Conservation (phyloP, 1,140 invertebrate species). For the Temnothorax longispinosus region DNA sequence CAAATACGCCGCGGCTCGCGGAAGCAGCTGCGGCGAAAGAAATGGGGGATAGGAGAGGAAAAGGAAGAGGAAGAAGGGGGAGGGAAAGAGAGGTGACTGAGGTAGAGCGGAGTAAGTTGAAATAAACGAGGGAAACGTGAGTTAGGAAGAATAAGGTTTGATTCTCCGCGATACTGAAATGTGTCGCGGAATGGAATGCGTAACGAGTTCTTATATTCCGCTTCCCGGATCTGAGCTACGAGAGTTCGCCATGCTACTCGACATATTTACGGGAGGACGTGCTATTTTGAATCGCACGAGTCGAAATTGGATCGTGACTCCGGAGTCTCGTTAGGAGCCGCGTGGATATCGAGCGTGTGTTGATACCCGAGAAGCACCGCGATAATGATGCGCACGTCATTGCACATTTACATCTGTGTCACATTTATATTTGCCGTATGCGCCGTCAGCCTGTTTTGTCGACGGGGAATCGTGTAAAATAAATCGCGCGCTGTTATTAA, state of each 20-base stretch:
- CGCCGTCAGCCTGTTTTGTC: not conserved
- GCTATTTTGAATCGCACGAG: constrained; percentile 47
- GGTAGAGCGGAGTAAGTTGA: constrained; percentile 48
- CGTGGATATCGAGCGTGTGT: constrained; percentile 31
- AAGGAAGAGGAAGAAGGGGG: not conserved
- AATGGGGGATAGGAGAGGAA: not conserved
- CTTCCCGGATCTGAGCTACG: not conserved
- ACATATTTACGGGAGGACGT: constrained; percentile 46
- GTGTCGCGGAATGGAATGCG: constrained; percentile 39
- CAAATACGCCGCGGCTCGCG: constrained; percentile 25
- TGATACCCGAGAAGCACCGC: constrained; percentile 33
- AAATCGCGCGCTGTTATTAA: constrained; percentile 27
- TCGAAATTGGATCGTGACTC: constrained; percentile 53
- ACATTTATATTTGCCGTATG: not conserved
- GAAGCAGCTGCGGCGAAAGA: constrained; percentile 34
- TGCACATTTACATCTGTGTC: constrained; percentile 33
- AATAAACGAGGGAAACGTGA: constrained; percentile 56
- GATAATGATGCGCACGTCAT: constrained; percentile 49
- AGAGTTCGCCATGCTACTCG: constrained; percentile 3
- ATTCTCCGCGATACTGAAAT: constrained; percentile 49
- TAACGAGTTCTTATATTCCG: constrained; percentile 57
- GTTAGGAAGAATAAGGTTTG: constrained; percentile 54
- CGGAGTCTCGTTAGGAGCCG: constrained; percentile 46
- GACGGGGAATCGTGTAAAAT: constrained; percentile 28
- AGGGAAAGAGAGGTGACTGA: not conserved